Percentiles rank a stretch among this genome's conserved stretches.
These are phyloP conservation scores for Apamea crenata DNA, from an alignment of 2,888 invertebrate species.

Conservation along the genomic window DNA sequence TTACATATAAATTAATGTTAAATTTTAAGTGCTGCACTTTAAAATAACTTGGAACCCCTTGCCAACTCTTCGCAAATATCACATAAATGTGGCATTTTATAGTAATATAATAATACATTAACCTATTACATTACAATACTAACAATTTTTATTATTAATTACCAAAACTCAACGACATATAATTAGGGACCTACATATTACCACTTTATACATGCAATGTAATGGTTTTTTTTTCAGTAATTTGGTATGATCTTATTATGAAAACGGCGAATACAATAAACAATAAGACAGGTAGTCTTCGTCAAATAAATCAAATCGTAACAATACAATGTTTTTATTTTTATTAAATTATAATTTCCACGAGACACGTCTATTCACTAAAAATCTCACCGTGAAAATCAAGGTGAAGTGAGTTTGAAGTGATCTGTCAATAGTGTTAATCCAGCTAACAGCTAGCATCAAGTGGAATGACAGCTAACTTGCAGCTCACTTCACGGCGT, in stretches of 20 bases:
- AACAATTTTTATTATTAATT: constrained; percentile 39
- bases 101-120: constrained; percentile 20
- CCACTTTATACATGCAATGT: constrained; percentile 24
- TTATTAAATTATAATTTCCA: background rate
- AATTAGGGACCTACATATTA: constrained; percentile 16
- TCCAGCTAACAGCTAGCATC: background rate
- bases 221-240: constrained; percentile 12
- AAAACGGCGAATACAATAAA: constrained; percentile 21
- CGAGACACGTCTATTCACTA: background rate
- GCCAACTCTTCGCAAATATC: constrained; percentile 33
- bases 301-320: constrained; percentile 28
- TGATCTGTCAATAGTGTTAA: background rate
- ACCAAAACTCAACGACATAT: constrained; percentile 55
- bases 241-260: constrained; percentile 23
- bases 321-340: background rate
- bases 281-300: constrained; percentile 28
- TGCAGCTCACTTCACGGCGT: background rate
- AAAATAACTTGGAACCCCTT: constrained; percentile 45
- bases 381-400: background rate
- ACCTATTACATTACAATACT: constrained; percentile 41
- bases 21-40: background rate
- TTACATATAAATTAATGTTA: constrained; percentile 2
- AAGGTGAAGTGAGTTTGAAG: background rate
- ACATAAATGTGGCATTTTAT: constrained; percentile 32
- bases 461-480: background rate